Evolutionary conservation across 2,113 vertebrate genomes (phyloP).

Genomic region (Zosterops lateralis): DNA sequence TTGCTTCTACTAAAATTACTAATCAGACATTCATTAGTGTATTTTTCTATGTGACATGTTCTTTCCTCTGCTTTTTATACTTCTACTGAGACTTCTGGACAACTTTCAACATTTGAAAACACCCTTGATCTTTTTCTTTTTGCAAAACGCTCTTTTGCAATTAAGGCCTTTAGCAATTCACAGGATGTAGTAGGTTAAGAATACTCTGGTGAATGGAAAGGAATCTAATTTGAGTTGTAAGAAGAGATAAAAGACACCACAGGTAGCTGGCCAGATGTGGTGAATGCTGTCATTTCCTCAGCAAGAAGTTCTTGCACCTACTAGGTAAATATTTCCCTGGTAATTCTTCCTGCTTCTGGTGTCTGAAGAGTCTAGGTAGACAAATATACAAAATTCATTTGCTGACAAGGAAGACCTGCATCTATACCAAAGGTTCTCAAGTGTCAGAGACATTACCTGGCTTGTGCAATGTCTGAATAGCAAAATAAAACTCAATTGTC

Average conservation of each 20-base stretch:
- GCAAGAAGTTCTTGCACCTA: neutral
- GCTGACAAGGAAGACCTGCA: neutral
- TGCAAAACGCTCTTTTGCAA: neutral
- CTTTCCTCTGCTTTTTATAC: neutral
- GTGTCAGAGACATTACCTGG: neutral
- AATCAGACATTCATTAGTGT: neutral
- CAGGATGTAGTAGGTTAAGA: neutral
- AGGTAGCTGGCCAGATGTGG: neutral
- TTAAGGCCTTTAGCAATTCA: neutral
- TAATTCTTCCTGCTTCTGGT: neutral
- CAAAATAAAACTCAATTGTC: rapidly evolving
- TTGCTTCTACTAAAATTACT: neutral
- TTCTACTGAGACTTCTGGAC: neutral
- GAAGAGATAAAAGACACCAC: neutral
- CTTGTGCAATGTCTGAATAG: neutral
- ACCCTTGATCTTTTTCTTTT: neutral
- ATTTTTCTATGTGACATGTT: neutral
- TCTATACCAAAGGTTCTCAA: neutral
- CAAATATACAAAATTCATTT: neutral
- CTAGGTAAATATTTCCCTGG: neutral
- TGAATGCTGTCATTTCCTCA: neutral
- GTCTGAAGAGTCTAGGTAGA: neutral
- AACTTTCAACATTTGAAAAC: neutral
- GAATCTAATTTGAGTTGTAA: neutral
- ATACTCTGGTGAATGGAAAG: neutral